Evolutionary conservation across 2,797 vertebrate genomes (phyloP), one percentile per base, ranked within the genome.

Genomic region (Crotalus adamanteus): DNA sequence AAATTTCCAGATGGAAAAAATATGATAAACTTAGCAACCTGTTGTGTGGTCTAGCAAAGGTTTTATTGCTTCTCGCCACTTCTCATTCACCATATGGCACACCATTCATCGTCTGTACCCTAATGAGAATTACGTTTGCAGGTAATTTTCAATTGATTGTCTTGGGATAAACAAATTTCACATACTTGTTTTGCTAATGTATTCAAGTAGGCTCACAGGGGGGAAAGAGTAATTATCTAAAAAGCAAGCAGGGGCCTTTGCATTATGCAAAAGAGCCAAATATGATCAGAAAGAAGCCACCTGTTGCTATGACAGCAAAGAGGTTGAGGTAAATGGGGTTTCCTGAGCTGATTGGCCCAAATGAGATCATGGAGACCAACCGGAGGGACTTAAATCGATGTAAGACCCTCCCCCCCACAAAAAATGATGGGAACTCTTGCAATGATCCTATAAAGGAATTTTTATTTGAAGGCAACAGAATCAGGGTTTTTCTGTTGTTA

Each of bases 141-240:
- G 98, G 97, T 98, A 98, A 98, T 98, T 98, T 98, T 97, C 97
- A 98, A 98, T 98, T 98, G 97, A 98, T 98, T 98, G 96, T 98
- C 98, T 98, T 97, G 98, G 98, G 98, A 98, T 98, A 98, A 98
- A 98, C 98, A 98, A 98, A 98, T 96, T 97, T 98, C 98, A 97
- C 97, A 97, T 97, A 97, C 97, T 98, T 97, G 97, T 97, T 97
- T 98, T 97, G 97, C 96, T 98, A 98, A 98, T 98, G 97, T 98
- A 98, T 98, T 98, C 97, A 97, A 98, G 96, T 90, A 98, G 96
- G 96, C 97, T 98, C 98, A 96, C 97, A 96, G 96, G 98, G 98
- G 98, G 97, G 98, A 93, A 98, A 98, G 97, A 98, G 98, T 98
- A 98, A 98, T 98, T 97, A 98, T 98, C 97, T 97, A 97, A 97